Percentiles rank a stretch among this genome's conserved stretches.
Evolutionary conservation across 64 coral and sea anemone genomes (phyloP).

Genomic region (Pocillopora verrucosa): DNA sequence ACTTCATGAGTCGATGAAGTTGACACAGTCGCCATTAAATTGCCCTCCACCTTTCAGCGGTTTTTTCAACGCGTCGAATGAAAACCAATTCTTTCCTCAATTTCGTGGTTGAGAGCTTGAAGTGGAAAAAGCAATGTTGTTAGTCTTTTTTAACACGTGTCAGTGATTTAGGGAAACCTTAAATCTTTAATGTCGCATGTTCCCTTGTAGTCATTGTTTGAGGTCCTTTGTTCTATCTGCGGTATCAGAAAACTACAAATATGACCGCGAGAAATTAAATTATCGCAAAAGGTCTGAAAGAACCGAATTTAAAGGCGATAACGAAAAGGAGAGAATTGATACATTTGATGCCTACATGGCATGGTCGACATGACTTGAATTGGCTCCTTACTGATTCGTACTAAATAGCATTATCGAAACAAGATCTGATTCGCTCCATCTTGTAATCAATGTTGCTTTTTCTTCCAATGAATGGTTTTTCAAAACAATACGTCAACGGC

Average conservation of each 20-base stretch:
- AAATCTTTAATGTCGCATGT: constrained; percentile 66
- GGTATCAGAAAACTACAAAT: not conserved
- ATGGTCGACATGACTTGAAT: constrained; percentile 10
- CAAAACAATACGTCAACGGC: not conserved
- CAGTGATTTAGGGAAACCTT: constrained; percentile 31
- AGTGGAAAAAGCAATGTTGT: not conserved
- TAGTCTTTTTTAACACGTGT: constrained; percentile 58
- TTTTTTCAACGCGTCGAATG: not conserved
- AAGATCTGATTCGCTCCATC: not conserved
- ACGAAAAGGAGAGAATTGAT: not conserved
- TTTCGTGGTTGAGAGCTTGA: not conserved
- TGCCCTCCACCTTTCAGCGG: not conserved
- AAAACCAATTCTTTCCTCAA: not conserved
- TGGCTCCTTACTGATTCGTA: not conserved
- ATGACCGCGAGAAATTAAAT: not conserved
- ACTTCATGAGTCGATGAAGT: not conserved
- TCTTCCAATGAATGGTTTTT: constrained; percentile 14
- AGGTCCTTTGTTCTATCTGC: not conserved
- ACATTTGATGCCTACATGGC: not conserved
- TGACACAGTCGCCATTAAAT: not conserved
- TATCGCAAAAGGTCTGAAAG: not conserved
- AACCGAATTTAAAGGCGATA: not conserved
- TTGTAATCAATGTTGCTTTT: constrained; percentile 1
- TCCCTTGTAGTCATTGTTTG: not conserved
- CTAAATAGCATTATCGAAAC: not conserved